Base-by-base conservation (phyloP, 2,113 vertebrate genomes). In the Upupa epops region DNA sequence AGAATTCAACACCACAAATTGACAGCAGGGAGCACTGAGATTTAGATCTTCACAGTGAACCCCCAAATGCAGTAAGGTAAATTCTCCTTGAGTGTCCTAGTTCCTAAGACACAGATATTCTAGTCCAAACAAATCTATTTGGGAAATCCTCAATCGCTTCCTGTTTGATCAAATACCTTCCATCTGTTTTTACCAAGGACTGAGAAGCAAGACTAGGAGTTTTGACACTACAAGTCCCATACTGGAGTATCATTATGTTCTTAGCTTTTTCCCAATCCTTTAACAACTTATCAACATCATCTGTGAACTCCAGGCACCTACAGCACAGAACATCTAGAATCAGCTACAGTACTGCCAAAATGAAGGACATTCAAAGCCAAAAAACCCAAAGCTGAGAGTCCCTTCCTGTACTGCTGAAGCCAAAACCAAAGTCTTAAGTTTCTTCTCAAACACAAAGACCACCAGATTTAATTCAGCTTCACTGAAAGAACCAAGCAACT, bases 91-190 rank as follows among this genome's bases (percentile, higher is more conserved):
- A 59, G 22, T 26, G n/a, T 70, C 22, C 9, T 59, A 49, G 58
- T 74, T 51, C 40, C 46, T 31, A 78, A 89, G n/a, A n/a, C n/a
- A 69, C 8, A 79, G 32, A 83, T 76, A 26, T 54, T 86, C 17
- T 54, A 32, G 12, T 65, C 93, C 46, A 73, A 90, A 76, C n/a
- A n/a, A 46, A 16, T 46, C 45, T 56, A 76, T 42, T 46, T 55
- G 5, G 31, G 32, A 94, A 91, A 85, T 48, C 14, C 49, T 77
- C 66, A 46, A 80, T 88, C 14, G 70, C 45, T 29, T 83, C 59
- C 36, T 65, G 9, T 40, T 70, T 65, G 40, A 61, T 13, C 13
- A 56, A 55, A 72, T 48, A 64, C 2, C 54, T 14, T 42, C 31
- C 78, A 36, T 25, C 70, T 8, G 24, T 36, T 58, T 24, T 89